Conservation (phyloP, 37 sponge, comb jelly and placozoan genomes). For the Hexactinellida sp. region DNA sequence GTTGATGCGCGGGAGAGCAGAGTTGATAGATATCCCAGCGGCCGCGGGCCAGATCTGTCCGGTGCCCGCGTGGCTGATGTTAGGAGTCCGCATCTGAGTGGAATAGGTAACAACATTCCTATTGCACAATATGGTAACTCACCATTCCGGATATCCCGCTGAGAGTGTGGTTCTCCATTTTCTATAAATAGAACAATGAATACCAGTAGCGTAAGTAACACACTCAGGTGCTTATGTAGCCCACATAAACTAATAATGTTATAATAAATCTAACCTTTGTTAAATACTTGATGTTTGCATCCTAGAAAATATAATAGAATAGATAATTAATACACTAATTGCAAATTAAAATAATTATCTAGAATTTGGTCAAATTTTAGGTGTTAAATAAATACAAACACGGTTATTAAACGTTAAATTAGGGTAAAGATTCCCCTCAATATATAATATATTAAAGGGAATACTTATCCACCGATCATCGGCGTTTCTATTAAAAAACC, state of each 20-base stretch:
- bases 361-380: too few species aligned
- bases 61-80: not conserved
- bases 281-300: not conserved
- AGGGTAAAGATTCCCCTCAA: too few species aligned
- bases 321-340: too few species aligned
- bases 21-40: conserved; percentile 8
- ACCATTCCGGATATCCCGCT: not conserved
- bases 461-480: too few species aligned
- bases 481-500: too few species aligned
- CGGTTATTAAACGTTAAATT: too few species aligned
- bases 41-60: not conserved
- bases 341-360: too few species aligned
- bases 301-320: conserved; percentile 3
- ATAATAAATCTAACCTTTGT: conserved; percentile 2
- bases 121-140: too few species aligned
- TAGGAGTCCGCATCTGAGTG: not conserved
- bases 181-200: not conserved
- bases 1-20: not conserved
- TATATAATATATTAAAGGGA: too few species aligned
- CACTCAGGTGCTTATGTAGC: too few species aligned
- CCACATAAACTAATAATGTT: not conserved
- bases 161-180: not conserved
- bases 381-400: too few species aligned
- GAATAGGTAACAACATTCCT: not conserved
- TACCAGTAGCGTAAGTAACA: too few species aligned